Evolutionary conservation across 2,113 vertebrate species (phyloP), one percentile per base, ranked within the genome.

Genomic region (Trachemys scripta): DNA sequence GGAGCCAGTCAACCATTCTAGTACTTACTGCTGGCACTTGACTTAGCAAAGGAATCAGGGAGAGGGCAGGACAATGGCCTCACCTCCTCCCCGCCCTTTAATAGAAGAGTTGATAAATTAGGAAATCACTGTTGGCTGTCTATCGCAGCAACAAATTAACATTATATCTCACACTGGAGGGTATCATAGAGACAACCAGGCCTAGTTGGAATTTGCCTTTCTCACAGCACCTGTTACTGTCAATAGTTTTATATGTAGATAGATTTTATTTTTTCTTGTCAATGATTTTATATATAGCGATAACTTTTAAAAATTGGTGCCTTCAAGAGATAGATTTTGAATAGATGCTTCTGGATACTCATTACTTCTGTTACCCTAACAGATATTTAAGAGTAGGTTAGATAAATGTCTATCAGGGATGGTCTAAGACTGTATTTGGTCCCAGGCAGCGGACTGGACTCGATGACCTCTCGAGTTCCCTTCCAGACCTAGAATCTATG

Each of bases 81-180:
- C 29, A 82, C 6, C 90, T 65, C 14, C 62, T 65, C 62, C 31
- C 31, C 16, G 8, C 62, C 62, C 62, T 65, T 65, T 42, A 42
- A 42, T 42, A 65, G 65, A 65, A 94, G 10, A 7, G 38, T 94
- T 90, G 83, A 94, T 94, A 47, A 90, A 75, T 89, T 90, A 0
- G 1, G 54, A 45, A 94, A 25, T 81, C 51, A 20, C 57, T 82
- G 1, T 87, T 87, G 91, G 31, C 49, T 91, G 9, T 78, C 50
- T 86, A 17, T 88, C 38, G 53, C 12, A 87, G 57, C 94, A 90
- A 88, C 84, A 88, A 91, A 94, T 82, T 80, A 47, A 42, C 79
- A 19, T 83, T 9, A 19, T 91, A 45, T 65, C 25, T 94, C 54
- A 35, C 10, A 79, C 79, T 42, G 78, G 11, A 4, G 47, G 2